Conservation (phyloP, 2,113 vertebrate genomes). For the Parotia lawesii region DNA sequence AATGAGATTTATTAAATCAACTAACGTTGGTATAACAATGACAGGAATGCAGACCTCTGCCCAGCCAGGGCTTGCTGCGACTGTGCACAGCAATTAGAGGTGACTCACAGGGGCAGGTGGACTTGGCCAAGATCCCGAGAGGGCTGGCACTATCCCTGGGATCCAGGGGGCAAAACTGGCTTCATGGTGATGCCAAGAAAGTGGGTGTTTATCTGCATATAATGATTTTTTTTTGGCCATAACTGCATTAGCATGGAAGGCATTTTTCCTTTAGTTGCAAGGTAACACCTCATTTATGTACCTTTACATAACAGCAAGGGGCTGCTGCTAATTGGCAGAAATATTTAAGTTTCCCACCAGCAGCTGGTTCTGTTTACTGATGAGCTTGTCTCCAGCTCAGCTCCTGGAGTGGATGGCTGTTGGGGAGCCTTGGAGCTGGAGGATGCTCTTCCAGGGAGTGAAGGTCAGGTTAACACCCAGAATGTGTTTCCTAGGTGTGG, state of each 20-base stretch:
- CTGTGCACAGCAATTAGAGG: not conserved
- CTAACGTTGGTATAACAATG: not conserved
- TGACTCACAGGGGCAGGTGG: not conserved
- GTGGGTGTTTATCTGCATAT: not conserved
- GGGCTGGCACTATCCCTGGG: not conserved
- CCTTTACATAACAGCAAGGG: not conserved
- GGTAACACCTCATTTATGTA: not conserved
- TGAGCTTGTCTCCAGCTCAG: not conserved
- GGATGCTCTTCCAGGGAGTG: not conserved
- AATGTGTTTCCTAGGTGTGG: not conserved
- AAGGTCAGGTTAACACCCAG: not conserved
- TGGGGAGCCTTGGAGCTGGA: not conserved
- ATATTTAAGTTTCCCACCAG: not conserved
- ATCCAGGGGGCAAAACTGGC: not conserved
- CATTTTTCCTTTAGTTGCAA: not conserved
- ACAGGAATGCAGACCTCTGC: not conserved
- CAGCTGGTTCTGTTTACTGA: not conserved
- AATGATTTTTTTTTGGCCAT: not conserved
- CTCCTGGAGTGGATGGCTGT: fast-evolving
- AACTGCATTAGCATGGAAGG: not conserved
- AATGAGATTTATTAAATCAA: not conserved
- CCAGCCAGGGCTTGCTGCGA: not conserved
- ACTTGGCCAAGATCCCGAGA: not conserved
- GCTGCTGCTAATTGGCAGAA: not conserved
- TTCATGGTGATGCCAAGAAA: not conserved